These are phyloP conservation scores for Eonycteris spelaea DNA, from an alignment of 2,113 vertebrate species.

Conservation along the genomic window DNA sequence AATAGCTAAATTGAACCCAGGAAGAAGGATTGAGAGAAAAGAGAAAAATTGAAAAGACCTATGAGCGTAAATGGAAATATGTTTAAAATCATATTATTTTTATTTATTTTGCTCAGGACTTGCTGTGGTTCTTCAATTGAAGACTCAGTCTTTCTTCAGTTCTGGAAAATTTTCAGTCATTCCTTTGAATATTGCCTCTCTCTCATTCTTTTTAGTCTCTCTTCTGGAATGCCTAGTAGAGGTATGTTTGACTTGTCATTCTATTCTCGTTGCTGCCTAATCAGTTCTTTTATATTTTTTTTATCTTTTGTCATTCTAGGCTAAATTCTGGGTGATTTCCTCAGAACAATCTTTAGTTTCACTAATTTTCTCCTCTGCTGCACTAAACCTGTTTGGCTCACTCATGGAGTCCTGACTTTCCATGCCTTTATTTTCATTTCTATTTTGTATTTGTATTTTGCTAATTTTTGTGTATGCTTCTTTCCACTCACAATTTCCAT, in stretches of 20 bases:
- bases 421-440: neutral
- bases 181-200: conserved; percentile 48
- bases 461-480: neutral
- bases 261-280: neutral
- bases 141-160: conserved; percentile 48
- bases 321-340: neutral
- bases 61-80: neutral
- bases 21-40: neutral
- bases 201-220: conserved; percentile 48
- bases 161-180: conserved; percentile 47
- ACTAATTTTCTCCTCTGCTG: neutral
- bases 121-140: conserved; percentile 27
- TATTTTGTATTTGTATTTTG: neutral
- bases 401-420: neutral
- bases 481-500: neutral
- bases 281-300: neutral
- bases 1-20: neutral
- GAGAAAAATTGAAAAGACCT: neutral
- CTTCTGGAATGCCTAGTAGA: conserved; percentile 36
- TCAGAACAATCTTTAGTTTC: neutral
- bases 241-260: conserved; percentile 26
- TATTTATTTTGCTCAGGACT: conserved; percentile 56
- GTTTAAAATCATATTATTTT: conserved; percentile 12
- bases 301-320: neutral
- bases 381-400: neutral